Conservation (phyloP, 2,888 invertebrate genomes). For the Pseudolycoriella hygida region DNA sequence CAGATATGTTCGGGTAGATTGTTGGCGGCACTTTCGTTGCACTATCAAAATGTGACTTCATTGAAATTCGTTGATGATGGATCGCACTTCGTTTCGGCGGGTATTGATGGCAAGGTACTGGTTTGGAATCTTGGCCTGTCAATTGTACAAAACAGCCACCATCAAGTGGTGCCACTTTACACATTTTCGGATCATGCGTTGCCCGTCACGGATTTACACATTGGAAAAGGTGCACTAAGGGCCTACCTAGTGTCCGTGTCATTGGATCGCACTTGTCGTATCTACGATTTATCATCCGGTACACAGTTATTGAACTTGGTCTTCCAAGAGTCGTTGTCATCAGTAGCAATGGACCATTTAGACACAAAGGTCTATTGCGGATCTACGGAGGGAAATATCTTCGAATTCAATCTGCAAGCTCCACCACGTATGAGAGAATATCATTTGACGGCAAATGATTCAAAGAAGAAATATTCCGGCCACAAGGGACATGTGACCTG, state of each 20-base stretch:
- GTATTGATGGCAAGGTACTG: conserved; percentile 69
- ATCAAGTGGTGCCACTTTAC: conserved; percentile 39
- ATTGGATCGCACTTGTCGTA: conserved; percentile 62
- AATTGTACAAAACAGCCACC: conserved; percentile 20
- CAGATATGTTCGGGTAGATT: conserved; percentile 59
- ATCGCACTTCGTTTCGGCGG: conserved; percentile 59
- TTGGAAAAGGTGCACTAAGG: conserved; percentile 51
- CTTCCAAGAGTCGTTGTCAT: conserved; percentile 49
- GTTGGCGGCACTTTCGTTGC: conserved; percentile 50
- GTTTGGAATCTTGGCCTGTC: conserved; percentile 57
- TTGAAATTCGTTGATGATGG: conserved; percentile 61
- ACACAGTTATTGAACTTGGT: conserved; percentile 51
- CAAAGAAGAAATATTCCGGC: conserved; percentile 35
- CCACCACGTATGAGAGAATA: conserved; percentile 49
- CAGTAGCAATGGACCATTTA: conserved; percentile 47
- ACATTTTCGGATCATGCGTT: conserved; percentile 64
- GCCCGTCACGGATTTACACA: conserved; percentile 58
- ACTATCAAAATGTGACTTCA: conserved; percentile 64
- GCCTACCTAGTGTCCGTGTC: conserved; percentile 62
- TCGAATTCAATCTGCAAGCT: conserved; percentile 44
- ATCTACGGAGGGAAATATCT: conserved; percentile 48
- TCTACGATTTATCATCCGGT: conserved; percentile 59
- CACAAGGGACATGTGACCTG: conserved; percentile 53
- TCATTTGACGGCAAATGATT: conserved; percentile 37
- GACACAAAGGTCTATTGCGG: conserved; percentile 64